These are phyloP conservation scores for Eulithis testata DNA, from an alignment of 2,888 invertebrate genomes.

Conservation along the genomic window DNA sequence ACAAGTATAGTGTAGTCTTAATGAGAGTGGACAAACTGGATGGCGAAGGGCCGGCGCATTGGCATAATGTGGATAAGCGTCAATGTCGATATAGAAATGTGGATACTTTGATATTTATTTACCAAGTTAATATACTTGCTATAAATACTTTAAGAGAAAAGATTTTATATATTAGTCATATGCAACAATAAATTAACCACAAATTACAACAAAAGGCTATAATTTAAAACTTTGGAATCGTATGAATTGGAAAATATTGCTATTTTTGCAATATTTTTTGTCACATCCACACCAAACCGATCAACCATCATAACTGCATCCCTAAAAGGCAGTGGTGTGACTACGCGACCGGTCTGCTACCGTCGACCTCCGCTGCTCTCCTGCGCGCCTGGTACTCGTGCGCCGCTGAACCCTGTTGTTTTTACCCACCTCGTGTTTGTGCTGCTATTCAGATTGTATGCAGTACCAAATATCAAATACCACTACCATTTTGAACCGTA, in stretches of 20 bases:
- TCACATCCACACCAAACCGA: slow-evolving; percentile 64
- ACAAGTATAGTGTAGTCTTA: slow-evolving; percentile 66
- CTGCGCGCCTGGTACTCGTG: slow-evolving; percentile 74
- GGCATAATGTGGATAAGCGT: slow-evolving; percentile 56
- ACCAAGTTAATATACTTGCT: not conserved
- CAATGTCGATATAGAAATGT: not conserved
- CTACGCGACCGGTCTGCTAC: slow-evolving; percentile 76
- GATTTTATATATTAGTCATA: too few species aligned
- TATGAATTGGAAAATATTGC: not conserved
- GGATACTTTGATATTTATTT: not conserved
- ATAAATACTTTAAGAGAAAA: too few species aligned
- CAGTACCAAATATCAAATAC: slow-evolving; percentile 50
- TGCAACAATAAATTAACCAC: not conserved
- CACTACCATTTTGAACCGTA: slow-evolving; percentile 42
- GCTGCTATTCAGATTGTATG: slow-evolving; percentile 69
- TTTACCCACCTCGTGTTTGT: slow-evolving; percentile 75
- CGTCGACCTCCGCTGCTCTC: slow-evolving; percentile 63
- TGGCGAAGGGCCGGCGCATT: slow-evolving; percentile 61
- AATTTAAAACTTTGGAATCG: not conserved
- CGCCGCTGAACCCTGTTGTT: slow-evolving; percentile 61
- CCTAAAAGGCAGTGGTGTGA: slow-evolving; percentile 81
- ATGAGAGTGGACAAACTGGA: slow-evolving; percentile 84
- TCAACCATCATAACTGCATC: slow-evolving; percentile 73
- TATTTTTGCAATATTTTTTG: slow-evolving; percentile 11
- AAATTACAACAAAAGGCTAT: not conserved